phyloP scores from a whole-genome alignment of 1,140 invertebrate species.

The Saccostrea cuccullata region DNA sequence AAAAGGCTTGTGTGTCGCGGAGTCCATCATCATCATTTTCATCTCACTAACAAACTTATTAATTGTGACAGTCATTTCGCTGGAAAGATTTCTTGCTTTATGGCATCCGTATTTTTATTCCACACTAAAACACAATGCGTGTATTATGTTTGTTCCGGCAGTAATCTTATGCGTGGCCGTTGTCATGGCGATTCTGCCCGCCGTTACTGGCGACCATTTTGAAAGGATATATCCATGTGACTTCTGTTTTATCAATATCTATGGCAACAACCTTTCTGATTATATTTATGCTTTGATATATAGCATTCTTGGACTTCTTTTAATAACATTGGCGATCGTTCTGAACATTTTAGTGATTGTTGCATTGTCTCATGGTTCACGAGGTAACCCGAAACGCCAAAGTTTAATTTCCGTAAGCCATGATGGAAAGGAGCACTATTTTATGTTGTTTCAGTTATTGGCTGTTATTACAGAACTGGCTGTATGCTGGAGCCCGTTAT shows the following conservation, averaged over 20 bases:
- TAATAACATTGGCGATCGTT: background rate
- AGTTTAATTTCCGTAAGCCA: background rate
- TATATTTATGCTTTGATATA: background rate
- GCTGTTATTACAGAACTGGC: background rate
- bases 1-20: background rate
- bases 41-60: background rate
- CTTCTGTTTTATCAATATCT: constrained; percentile 23
- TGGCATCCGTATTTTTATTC: constrained; percentile 21
- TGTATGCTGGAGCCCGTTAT: background rate
- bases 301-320: background rate
- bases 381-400: constrained; percentile 10
- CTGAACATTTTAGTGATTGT: background rate
- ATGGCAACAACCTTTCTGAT: background rate
- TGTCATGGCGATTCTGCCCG: background rate
- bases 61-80: background rate
- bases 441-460: background rate
- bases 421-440: background rate
- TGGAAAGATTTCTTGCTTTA: constrained; percentile 9
- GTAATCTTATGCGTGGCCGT: background rate
- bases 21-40: background rate
- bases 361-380: background rate
- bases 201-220: background rate
- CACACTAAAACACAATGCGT: background rate
- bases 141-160: background rate
- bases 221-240: background rate